Evolutionary conservation across 2,797 vertebrate species (phyloP), one percentile per base, ranked within the genome.

Genomic region (Bradypodion pumilum): DNA sequence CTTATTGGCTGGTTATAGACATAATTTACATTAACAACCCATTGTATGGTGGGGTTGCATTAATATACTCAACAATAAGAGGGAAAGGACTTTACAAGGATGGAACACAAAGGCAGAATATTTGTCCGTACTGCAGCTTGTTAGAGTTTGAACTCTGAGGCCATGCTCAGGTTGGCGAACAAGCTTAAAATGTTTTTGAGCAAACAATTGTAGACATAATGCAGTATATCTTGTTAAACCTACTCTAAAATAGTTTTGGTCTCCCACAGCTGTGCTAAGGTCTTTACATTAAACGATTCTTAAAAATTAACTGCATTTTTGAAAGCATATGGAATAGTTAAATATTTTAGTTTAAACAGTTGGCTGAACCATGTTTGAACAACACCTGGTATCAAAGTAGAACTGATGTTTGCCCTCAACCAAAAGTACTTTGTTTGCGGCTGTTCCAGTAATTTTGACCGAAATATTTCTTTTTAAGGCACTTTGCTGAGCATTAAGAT

Each of bases 391-490:
- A 74, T n/a, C 84, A 74, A 90, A 83, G 2, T 35, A 81, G 74
- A 25, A 9, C 80, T 86, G 66, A 90, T 21, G 44, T 59, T 90
- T 89, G 12, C 29, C 85, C 42, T 63, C 90, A 80, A 81, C 84
- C 86, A 79, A 35, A 89, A 85, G 77, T 86, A 44, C 23, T 90
- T 89, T 86, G 16, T n/a, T 86, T 87, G 21, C 84, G 80, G 74
- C 74, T 9, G 8, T 70, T 86, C 46, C 85, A 78, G 44, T 82
- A 74, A 65, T 66, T 82, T 73, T 72, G 74, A 78, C 13, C 73
- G 44, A 78, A 78, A 70, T 82, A 69, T 73, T 73, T 86, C 56
- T 77, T 86, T 86, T 82, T 82, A 66, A 70, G 68, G 27, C 66
- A 23, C 1, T 59, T 74, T 82, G 66, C 59, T 49, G 10, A 78